Percentiles rank a stretch among this genome's conserved stretches.
These are phyloP conservation scores for Picathartes gymnocephalus DNA, from an alignment of 2,113 vertebrate species.

Conservation along the genomic window DNA sequence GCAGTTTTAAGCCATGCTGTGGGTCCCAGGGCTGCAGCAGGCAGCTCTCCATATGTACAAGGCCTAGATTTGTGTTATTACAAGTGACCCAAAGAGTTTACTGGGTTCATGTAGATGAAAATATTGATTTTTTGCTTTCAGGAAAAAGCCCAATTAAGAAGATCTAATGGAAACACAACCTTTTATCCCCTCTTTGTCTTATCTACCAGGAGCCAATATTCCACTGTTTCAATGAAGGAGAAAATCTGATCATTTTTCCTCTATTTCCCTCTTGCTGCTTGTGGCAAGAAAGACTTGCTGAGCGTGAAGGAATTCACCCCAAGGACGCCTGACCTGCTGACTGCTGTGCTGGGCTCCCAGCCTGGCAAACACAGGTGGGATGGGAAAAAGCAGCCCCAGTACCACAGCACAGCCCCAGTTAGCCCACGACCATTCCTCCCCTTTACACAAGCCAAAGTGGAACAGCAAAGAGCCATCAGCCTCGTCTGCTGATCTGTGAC, in stretches of 20 bases:
- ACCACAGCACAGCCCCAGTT: neutral
- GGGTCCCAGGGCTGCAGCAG: neutral
- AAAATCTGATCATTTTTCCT: conserved; percentile 2
- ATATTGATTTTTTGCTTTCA: conserved; percentile 30
- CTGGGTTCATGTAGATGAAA: neutral
- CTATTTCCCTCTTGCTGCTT: neutral
- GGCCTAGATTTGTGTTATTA: neutral
- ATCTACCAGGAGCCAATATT: neutral
- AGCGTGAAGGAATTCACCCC: neutral
- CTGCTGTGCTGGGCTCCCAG: fast-evolving
- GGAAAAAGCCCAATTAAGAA: conserved; percentile 41
- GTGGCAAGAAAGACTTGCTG: neutral
- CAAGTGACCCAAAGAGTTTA: neutral
- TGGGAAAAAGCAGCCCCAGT: neutral
- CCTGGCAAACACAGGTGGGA: neutral
- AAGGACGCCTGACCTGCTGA: neutral
- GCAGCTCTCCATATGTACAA: fast-evolving
- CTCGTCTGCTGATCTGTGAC: neutral
- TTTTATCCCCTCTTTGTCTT: neutral
- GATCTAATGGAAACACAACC: neutral
- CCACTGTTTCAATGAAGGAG: neutral
- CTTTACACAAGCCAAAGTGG: neutral
- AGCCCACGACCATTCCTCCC: neutral
- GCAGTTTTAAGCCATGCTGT: fast-evolving
- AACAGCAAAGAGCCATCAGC: neutral